phyloP scores from a whole-genome alignment of 2,113 vertebrate genomes.

The Falco punctatus region DNA sequence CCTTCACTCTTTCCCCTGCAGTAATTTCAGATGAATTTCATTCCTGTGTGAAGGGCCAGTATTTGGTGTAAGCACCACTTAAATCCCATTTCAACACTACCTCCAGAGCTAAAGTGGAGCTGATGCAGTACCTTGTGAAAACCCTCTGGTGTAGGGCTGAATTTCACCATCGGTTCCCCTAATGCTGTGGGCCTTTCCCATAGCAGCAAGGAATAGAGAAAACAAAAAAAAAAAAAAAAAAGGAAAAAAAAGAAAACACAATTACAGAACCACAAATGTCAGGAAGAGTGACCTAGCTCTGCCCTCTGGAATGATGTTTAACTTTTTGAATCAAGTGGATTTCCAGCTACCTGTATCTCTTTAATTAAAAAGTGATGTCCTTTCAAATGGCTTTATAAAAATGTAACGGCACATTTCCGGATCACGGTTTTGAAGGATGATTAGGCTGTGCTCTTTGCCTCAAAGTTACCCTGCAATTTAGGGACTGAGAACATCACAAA shows the following conservation, averaged over 20 bases:
- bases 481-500: not conserved
- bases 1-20: not conserved
- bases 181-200: not conserved
- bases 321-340: not conserved
- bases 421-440: not conserved
- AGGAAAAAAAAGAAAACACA: not conserved
- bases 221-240: too few relatives aligned
- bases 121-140: not conserved
- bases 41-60: not conserved
- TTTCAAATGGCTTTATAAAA: not conserved
- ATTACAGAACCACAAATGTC: slow-evolving; percentile 2
- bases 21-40: not conserved
- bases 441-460: not conserved
- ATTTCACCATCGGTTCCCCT: not conserved
- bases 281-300: not conserved
- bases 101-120: not conserved
- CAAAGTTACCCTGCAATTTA: not conserved
- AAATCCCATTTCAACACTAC: not conserved
- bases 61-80: not conserved
- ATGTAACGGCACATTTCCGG: not conserved
- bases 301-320: not conserved
- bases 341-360: not conserved
- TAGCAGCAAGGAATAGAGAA: not conserved
- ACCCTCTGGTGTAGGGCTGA: not conserved
- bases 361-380: not conserved